Evolutionary conservation across 2,888 invertebrate species (phyloP), one percentile per base, ranked within the genome.

Genomic region (Cactoblastis cactorum): DNA sequence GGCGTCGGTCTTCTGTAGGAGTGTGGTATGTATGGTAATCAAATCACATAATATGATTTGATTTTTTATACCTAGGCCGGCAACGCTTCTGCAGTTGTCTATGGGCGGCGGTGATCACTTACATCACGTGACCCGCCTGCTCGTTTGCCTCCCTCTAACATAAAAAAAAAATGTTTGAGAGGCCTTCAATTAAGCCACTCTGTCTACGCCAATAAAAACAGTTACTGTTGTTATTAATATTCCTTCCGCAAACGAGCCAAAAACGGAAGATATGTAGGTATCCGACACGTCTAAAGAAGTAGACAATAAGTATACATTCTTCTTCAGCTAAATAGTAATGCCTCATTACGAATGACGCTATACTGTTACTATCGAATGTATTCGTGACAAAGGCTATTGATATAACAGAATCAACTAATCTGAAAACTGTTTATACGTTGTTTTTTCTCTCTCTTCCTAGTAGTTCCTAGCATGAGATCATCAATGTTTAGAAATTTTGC

Each of bases 241-340:
- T 43, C 43, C 14, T 28, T 28, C 43, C 43, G 14, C 28, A 28
- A 12, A 3, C 14, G 9, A 12, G 4, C 43, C 15, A 28, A 43
- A 43, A 32, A 17, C 43, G 43, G 43, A 43, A 17, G 43, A 43
- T 43, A n/a, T n/a, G n/a, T n/a, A 17, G 43, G 24, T 43, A 24
- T 17, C 43, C 43, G 17, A 17, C 28, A n/a, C n/a, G n/a, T n/a
- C n/a, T n/a, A n/a, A n/a, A n/a, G n/a, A n/a, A n/a, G n/a, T n/a
- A n/a, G n/a, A n/a, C n/a, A n/a, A n/a, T n/a, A 32, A 43, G 2
- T 32, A 9, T 11, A 43, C 14, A 32, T 32, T 14, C 43, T 5
- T 43, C 43, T 28, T n/a, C 6, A 32, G 12, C 43, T 15, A 15
- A 4, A 5, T 35, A 9, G 5, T 4, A 15, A 3, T 32, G 17